These are phyloP conservation scores for Gymnocephalus cernua DNA, from an alignment of 2,113 vertebrate species.

Conservation along the genomic window DNA sequence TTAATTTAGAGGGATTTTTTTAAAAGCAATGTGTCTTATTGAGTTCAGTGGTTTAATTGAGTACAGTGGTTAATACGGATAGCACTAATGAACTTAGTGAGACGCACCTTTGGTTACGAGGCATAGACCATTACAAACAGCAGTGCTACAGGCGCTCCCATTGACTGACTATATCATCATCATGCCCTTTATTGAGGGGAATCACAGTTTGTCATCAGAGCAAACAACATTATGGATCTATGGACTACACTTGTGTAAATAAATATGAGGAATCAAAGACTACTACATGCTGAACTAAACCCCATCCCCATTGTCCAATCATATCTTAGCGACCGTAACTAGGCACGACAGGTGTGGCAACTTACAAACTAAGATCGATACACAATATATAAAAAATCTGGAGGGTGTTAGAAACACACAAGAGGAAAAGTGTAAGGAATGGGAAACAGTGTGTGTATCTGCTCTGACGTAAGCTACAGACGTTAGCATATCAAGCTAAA, in stretches of 20 bases:
- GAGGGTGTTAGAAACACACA: background rate
- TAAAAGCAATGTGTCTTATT: slow-evolving; percentile 43
- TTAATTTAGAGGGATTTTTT: slow-evolving; percentile 43
- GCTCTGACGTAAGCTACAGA: background rate
- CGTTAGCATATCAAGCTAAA: background rate
- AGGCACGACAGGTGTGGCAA: background rate
- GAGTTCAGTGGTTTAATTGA: no score
- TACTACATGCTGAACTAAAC: background rate
- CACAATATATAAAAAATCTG: background rate
- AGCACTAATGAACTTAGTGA: slow-evolving; percentile 56
- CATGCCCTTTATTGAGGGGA: slow-evolving; percentile 2
- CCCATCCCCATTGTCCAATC: background rate
- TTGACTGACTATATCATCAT: slow-evolving; percentile 25
- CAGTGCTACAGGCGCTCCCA: background rate
- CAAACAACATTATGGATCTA: slow-evolving; percentile 4
- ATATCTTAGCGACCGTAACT: background rate
- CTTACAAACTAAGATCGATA: no score
- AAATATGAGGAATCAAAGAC: background rate
- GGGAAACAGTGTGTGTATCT: background rate
- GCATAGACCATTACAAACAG: slow-evolving; percentile 17
- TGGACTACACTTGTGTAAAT: background rate
- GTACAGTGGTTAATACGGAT: slow-evolving; percentile 22
- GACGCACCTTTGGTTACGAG: slow-evolving; percentile 41
- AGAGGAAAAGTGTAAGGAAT: background rate
- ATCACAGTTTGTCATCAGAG: slow-evolving; percentile 21